A percentile compares a stretch with the other conserved stretches of the same genome.
These are phyloP conservation scores for Capricornis sumatraensis DNA, from an alignment of 2,113 vertebrate genomes.

Conservation along the genomic window DNA sequence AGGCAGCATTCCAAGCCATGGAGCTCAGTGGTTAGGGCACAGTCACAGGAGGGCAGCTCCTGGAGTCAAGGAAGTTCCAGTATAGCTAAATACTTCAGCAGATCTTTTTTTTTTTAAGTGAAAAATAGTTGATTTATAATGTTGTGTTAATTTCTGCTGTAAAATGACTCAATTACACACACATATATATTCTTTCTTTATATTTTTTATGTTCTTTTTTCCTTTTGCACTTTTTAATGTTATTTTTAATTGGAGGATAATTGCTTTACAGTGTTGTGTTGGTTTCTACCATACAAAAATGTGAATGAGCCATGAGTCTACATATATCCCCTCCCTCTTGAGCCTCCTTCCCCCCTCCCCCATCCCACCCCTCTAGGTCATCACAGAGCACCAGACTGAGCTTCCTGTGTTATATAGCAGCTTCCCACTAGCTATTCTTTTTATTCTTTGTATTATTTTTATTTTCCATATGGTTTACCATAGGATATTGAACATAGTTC, in stretches of 20 bases:
- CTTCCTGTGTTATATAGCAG: neutral
- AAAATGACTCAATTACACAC: neutral
- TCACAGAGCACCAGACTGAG: neutral
- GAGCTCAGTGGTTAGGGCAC: neutral
- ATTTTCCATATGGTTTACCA: neutral
- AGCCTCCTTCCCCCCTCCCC: neutral
- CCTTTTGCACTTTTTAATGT: neutral
- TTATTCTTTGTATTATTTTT: neutral
- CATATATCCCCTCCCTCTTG: neutral
- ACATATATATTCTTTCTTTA: neutral
- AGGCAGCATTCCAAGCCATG: accelerated
- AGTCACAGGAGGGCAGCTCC: neutral
- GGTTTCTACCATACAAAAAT: neutral
- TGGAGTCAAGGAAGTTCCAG: neutral
- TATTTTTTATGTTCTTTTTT: neutral
- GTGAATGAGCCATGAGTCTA: neutral
- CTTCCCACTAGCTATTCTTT: neutral
- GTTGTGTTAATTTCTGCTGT: neutral
- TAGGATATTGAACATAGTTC: neutral
- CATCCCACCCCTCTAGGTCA: neutral
- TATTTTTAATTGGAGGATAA: neutral
- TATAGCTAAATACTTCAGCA: neutral
- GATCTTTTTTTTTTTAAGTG: neutral
- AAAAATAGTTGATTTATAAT: neutral
- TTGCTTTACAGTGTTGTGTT: neutral